Evolutionary conservation across 2,113 vertebrate species (phyloP), one percentile per base, ranked within the genome.

Genomic region (Lepidothrix coronata): DNA sequence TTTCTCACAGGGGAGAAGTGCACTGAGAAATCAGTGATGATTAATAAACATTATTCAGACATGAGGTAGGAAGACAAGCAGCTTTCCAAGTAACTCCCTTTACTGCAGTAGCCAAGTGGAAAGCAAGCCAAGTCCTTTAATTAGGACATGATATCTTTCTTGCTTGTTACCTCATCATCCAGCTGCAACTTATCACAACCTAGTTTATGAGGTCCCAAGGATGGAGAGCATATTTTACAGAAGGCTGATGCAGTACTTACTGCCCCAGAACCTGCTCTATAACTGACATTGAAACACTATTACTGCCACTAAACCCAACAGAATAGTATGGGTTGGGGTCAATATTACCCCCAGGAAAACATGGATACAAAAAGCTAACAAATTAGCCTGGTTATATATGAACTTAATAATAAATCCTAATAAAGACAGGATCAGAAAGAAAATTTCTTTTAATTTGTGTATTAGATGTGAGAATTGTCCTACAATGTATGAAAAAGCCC

Each of bases 1-100:
- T 66, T 90, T 95, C 68, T 85, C 68, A 30, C 72, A 67, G 28
- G 55, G 85, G 61, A 96, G 48, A 94, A 91, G 7, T 37, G 77
- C 68, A 44, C 79, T 18, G 68, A 88, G 73, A 81, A 86, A 65
- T 74, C 55, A 63, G 85, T 35, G 86, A 61, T 91, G 79, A 95
- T 92, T 91, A 94, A 94, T 70, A 91, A 92, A 96, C 86, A 51
- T 95, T 93, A 75, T 91, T 95, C 77, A 92, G 80, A 54, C 73
- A 87, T 96, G 93, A 96, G 88, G 76, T 89, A 93, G 83, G 79
- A 91, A 87, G 87, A 76, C 33, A 81, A 86, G 66, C 48, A 94
- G 41, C 80, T 92, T 87, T 94, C 96, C 91, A 91, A 96, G 83
- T 75, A 92, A 96, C 93, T 96, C 96, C 95, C 89, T 94, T 81